phyloP scores from a whole-genome alignment of 2,888 invertebrate species.

The Bedellia somnulentella region DNA sequence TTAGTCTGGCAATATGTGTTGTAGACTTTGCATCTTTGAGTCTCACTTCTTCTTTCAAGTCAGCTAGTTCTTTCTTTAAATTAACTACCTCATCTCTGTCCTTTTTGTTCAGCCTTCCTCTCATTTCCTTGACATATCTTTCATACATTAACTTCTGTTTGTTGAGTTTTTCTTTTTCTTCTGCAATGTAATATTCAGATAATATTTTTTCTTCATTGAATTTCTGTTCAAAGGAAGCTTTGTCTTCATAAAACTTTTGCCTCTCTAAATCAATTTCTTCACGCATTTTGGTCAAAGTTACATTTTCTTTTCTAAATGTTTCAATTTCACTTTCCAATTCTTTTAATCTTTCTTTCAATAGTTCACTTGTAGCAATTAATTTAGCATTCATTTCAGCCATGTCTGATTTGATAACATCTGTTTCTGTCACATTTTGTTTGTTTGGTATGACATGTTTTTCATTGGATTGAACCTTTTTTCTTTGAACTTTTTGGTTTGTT shows the following conservation, averaged over 20 bases:
- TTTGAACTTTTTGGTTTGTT: slow-evolving; percentile 15
- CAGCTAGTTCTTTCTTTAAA: slow-evolving; percentile 66
- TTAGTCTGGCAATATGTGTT: slow-evolving; percentile 69
- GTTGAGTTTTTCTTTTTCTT: slow-evolving; percentile 69
- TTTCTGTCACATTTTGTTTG: slow-evolving; percentile 23
- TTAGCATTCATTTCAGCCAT: slow-evolving; percentile 48
- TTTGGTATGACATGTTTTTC: slow-evolving; percentile 8
- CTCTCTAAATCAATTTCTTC: slow-evolving; percentile 65
- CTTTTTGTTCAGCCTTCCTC: slow-evolving; percentile 65
- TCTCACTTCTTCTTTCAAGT: slow-evolving; percentile 67
- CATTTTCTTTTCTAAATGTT: slow-evolving; percentile 54
- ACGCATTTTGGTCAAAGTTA: slow-evolving; percentile 51
- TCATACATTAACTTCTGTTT: slow-evolving; percentile 68
- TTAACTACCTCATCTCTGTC: slow-evolving; percentile 70
- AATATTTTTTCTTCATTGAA: slow-evolving; percentile 67
- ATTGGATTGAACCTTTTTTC: slow-evolving; percentile 15
- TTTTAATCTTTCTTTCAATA: slow-evolving; percentile 61
- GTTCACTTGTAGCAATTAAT: slow-evolving; percentile 58
- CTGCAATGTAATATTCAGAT: slow-evolving; percentile 66
- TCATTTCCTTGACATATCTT: slow-evolving; percentile 68
- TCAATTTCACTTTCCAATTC: slow-evolving; percentile 68
- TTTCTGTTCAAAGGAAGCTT: slow-evolving; percentile 57
- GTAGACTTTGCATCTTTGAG: slow-evolving; percentile 75
- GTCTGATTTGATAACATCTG: slow-evolving; percentile 30
- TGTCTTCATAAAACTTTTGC: slow-evolving; percentile 64